Evolutionary conservation across 2,113 vertebrate species (phyloP).

Genomic region (Alethe diademata): DNA sequence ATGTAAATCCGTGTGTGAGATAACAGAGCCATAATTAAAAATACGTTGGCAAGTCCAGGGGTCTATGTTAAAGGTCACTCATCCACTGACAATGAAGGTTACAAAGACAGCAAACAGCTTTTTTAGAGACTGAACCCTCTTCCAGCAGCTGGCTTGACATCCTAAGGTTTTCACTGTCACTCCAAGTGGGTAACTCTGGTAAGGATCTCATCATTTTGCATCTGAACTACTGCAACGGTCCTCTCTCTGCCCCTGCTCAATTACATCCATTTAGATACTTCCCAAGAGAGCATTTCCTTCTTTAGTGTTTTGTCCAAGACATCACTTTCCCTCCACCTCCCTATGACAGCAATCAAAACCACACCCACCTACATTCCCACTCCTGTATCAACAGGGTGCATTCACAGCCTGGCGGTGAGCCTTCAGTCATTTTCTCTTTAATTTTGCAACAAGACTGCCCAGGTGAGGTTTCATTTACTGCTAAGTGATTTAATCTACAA

Average conservation of each 20-base stretch:
- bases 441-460: background rate
- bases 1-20: background rate
- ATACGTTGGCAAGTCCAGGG: background rate
- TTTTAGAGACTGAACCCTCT: background rate
- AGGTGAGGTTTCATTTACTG: background rate
- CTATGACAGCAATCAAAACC: background rate
- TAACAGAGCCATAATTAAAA: background rate
- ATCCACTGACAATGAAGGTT: rapidly evolving
- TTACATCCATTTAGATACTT: background rate
- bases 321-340: background rate
- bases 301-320: background rate
- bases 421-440: background rate
- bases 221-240: background rate
- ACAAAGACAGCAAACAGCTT: background rate
- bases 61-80: background rate
- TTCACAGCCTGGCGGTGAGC: background rate
- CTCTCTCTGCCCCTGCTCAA: background rate
- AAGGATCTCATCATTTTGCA: background rate
- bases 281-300: background rate
- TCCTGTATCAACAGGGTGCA: background rate
- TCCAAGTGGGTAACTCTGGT: background rate
- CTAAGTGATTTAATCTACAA: background rate
- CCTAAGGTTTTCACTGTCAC: background rate
- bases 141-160: background rate
- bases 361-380: background rate